Base-by-base conservation (phyloP, 2,888 invertebrate genomes). In the Rhogogaster chlorosoma region DNA sequence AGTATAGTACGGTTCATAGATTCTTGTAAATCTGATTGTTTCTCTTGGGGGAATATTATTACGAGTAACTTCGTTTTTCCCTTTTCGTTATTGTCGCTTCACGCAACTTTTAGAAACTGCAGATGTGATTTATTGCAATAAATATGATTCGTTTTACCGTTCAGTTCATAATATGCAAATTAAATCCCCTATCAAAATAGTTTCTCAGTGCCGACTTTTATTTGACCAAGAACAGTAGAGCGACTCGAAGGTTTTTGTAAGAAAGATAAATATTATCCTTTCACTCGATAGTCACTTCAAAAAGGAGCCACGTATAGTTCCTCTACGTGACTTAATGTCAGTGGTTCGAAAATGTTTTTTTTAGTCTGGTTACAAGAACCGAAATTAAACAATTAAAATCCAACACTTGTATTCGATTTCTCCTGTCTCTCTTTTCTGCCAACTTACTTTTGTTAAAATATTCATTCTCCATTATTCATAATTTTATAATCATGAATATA, bases 141-240 rank as follows among this genome's bases (percentile, higher is more conserved):
- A 61, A 61, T 61, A 26, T 61, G 10, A 12, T 18, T 70, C 36
- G 36, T 32, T 36, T 70, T 15, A 36, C 12, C 9, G 9, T 36
- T 9, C n/a, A 70, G 7, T 18, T 9, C 18, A 9, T 70, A 18
- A 70, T n/a, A 70, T 29, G 70, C 1, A 70, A 70, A 70, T 36
- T 70, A n/a, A 70, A 36, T 36, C n/a, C n/a, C 70, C n/a, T 67
- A 70, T 70, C 4, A 70, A 70, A 70, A 70, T 70, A 70, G 18
- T 12, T 70, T 36, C 7, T 36, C 18, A 70, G 36, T 36, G 36
- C 12, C 2, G 36, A 36, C 32, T 18, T 18, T 32, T 36, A 70
- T 70, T 70, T 36, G 18, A 18, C 36, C 36, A n/a, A 70, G 70
- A 32, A 70, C n/a, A n/a, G 29, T 36, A 15, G 15, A 29, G 32